Base-by-base conservation (phyloP, 2,113 vertebrate species). In the Girardinichthys multiradiatus region DNA sequence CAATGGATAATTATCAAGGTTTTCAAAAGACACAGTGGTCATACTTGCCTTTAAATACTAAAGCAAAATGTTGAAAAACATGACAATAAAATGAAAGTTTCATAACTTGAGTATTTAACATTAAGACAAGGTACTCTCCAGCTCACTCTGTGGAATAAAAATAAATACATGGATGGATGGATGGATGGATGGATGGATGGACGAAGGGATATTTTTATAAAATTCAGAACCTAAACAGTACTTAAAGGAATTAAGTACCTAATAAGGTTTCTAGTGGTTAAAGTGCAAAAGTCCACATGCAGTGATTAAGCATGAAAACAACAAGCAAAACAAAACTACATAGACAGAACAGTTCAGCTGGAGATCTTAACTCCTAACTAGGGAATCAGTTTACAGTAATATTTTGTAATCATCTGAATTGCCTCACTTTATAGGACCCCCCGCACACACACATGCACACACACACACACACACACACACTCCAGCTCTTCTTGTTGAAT, bases 371-470 rank as follows among this genome's bases (percentile, higher is more conserved):
- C 30, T 77, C 64, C 68, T 35, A 77, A 66, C 62, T 74, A 75
- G 60, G 68, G 57, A 68, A 48, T 37, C 45, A 15, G 26, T 75
- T 74, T 51, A 48, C 21, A 62, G 57, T 81, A 67, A 58, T 61
- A 77, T 62, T 45, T 45, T 35, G 28, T 68, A 79, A 81, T 77
- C 21, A 66, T 57, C 64, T 35, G 51, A 71, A 77, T 72, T 71
- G 30, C 51, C 57, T 76, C 8, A 71, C 75, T 64, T 57, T 27
- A 42, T 74, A 31, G 0, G 2, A 45, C 57, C 58, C 68, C 15
- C 39, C 9, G 24, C 57, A 66, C 54, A 28, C 69, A 27, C 27
- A 45, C 35, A 28, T 39, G 28, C 0, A 14, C 63, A 57, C 66
- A 57, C 67, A 7, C 68, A 15, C 35, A 21, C 65, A 58, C 24